Percentiles rank a stretch among this genome's conserved stretches.
These are phyloP conservation scores for Brachyhypopomus gauderio DNA, from an alignment of 2,113 vertebrate species.

Conservation along the genomic window DNA sequence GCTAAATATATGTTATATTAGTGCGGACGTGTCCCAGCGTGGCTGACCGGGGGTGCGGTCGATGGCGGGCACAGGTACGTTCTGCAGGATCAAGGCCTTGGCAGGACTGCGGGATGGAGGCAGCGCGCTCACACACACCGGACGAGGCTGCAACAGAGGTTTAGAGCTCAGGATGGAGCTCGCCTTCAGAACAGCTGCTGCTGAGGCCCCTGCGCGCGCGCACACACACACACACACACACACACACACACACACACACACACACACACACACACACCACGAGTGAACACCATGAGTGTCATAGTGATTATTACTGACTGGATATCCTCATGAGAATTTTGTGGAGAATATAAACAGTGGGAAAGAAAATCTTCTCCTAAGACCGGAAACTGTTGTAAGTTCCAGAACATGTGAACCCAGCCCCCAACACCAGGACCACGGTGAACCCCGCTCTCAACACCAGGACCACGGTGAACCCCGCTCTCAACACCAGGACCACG, in stretches of 20 bases:
- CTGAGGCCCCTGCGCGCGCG: slow-evolving; percentile 48
- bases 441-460: too few relatives aligned
- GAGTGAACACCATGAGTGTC: too few relatives aligned
- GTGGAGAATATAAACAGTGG: too few relatives aligned
- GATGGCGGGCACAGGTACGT: slow-evolving; percentile 57
- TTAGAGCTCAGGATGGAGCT: slow-evolving; percentile 74
- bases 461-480: too few relatives aligned
- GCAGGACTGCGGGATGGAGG: slow-evolving; percentile 63
- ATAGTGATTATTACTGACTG: too few relatives aligned
- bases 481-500: too few relatives aligned
- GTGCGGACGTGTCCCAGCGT: neutral
- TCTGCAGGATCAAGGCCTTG: slow-evolving; percentile 81
- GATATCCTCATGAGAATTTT: too few relatives aligned
- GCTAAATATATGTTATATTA: too few relatives aligned
- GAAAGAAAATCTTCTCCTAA: too few relatives aligned
- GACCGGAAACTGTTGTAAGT: too few relatives aligned
- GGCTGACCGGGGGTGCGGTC: slow-evolving; percentile 71
- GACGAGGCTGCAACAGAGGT: slow-evolving; percentile 81
- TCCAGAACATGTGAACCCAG: too few relatives aligned
- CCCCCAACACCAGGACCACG: too few relatives aligned
- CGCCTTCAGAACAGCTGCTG: slow-evolving; percentile 62
- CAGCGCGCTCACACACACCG: slow-evolving; percentile 72
- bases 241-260: slow-evolving; percentile 17
- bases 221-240: slow-evolving; percentile 13
- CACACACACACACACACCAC: neutral